Evolutionary conservation across 2,888 invertebrate genomes (phyloP).

Genomic region (Argyra leucocephala): DNA sequence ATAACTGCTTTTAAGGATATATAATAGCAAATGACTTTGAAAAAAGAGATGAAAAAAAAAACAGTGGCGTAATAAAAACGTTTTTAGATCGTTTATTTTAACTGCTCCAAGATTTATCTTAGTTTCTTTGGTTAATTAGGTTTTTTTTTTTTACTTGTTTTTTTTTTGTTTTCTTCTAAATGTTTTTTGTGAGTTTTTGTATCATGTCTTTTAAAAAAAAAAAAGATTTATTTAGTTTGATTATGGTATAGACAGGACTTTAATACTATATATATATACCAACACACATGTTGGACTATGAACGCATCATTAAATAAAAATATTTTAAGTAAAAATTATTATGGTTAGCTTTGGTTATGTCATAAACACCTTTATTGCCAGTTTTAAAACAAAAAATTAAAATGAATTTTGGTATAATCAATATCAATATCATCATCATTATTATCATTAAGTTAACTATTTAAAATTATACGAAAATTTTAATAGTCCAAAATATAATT

Average conservation of each 20-base stretch:
- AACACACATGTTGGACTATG: not conserved
- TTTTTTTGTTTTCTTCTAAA: not conserved
- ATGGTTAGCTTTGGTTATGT: not conserved
- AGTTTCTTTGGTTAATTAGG: constrained; percentile 4
- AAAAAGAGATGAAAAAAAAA: not conserved
- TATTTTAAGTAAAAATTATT: not conserved
- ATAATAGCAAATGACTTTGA: no score
- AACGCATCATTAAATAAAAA: not conserved
- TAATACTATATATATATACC: no score
- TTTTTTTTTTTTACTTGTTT: not conserved
- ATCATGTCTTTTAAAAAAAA: not conserved
- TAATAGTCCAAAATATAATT: no score
- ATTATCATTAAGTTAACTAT: no score
- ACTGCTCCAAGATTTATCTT: constrained; percentile 3
- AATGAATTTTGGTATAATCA: no score
- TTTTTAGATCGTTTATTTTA: constrained; percentile 6
- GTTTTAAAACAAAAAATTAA: no score
- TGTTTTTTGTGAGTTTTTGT: no score
- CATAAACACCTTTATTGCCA: not conserved
- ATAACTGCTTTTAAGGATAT: no score
- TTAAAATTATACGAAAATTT: no score
- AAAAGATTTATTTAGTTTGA: constrained; percentile 1
- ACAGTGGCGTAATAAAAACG: not conserved
- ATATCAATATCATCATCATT: no score
- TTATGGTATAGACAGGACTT: not conserved